Conservation (phyloP, 1,140 invertebrate species). For the Meloidogyne floridensis region DNA sequence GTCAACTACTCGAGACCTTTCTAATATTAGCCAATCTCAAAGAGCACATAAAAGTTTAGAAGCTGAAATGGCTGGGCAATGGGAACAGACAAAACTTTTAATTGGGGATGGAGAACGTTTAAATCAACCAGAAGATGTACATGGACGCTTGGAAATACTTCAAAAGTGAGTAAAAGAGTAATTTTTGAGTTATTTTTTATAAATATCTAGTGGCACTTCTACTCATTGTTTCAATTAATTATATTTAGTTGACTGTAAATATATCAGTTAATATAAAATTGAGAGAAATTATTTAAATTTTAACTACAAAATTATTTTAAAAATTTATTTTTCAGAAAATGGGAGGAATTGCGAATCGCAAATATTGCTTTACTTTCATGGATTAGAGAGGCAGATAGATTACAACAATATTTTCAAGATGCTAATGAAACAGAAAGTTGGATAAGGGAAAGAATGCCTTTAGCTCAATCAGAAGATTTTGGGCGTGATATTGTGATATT, state of each 20-base stretch:
- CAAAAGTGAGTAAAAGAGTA: constrained; percentile 1
- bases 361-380: constrained; percentile 80
- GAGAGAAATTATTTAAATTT: no score
- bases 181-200: no score
- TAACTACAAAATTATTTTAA: no score
- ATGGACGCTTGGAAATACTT: constrained; percentile 69
- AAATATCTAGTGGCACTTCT: no score
- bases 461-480: constrained; percentile 83
- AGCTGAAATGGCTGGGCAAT: constrained; percentile 85
- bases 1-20: constrained; percentile 87
- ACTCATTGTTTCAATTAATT: no score
- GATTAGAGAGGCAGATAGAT: constrained; percentile 87
- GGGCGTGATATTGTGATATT: constrained; percentile 78
- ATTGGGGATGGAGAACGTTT: constrained; percentile 59
- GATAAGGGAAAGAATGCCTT: constrained; percentile 85
- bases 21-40: constrained; percentile 72
- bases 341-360: constrained; percentile 79
- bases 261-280: no score
- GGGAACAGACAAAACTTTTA: constrained; percentile 77
- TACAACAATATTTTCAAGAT: constrained; percentile 67
- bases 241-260: no score
- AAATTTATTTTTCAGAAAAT: constrained; percentile 65
- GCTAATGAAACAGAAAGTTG: constrained; percentile 96
- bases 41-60: constrained; percentile 70
- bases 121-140: constrained; percentile 54